Evolutionary conservation across 2,888 invertebrate genomes (phyloP), one percentile per base, ranked within the genome.

Genomic region (Xylota segnis): DNA sequence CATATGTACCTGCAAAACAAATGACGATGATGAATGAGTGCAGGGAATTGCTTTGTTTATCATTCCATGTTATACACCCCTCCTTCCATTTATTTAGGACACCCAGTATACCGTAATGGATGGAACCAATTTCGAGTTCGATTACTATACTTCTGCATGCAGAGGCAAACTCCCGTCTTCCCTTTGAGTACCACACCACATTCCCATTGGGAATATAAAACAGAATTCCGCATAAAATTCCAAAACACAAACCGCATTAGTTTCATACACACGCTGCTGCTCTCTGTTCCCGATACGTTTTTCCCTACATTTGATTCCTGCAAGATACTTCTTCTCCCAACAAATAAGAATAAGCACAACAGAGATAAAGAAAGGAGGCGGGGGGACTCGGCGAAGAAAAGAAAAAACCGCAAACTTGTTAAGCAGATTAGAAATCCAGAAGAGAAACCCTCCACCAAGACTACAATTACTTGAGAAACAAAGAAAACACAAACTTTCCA

Each of bases 371-470:
- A 23, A 23, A 23, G 23, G 23, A 23, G 23, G 23, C 1, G 23
- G 23, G 23, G 23, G 23, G 3, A 29, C 29, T 9, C n/a, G n/a
- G 34, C 16, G 29, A 34, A 4, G 27, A 27, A 4, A 14, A 52
- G 34, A 45, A n/a, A 14, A 54, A 40, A 56, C 70, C 52, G 65
- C 81, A 84, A 84, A 81, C 75, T 84, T 84, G 84, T 84, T 84
- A 84, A 84, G 84, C 75, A 84, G 84, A 81, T 84, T 84, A 84
- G 84, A 81, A 84, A 70, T 81, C 75, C 81, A 75, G 65, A 84
- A 70, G 18, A 40, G 40, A n/a, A 32, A 29, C 40, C 29, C 18
- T 23, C n/a, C 40, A 18, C 37, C 16, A 54, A 40, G 52, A 29
- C 45, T 40, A 45, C 12, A 81, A 84, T 84, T 84, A 84, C 81